phyloP scores from a whole-genome alignment of 2,797 vertebrate genomes.

The Chrysocyon brachyurus region DNA sequence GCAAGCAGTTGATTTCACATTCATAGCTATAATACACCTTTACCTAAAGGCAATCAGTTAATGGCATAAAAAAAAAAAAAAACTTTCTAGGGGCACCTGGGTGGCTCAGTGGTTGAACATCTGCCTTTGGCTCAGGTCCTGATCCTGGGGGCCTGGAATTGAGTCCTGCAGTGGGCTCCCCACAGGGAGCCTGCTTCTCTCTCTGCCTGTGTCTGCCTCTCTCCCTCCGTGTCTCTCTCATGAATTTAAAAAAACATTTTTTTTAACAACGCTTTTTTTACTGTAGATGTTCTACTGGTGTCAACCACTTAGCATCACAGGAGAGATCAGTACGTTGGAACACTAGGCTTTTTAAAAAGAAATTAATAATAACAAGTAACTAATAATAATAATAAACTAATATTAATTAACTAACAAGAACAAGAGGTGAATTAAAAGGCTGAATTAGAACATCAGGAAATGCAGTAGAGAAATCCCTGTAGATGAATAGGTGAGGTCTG shows the following conservation, averaged over 20 bases:
- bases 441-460: neutral
- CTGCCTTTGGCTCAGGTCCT: too few species aligned
- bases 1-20: neutral
- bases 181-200: too few species aligned
- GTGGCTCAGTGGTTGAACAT: too few species aligned
- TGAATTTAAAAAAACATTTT: too few species aligned
- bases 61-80: neutral
- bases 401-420: neutral
- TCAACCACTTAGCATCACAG: neutral
- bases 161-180: too few species aligned
- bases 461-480: neutral
- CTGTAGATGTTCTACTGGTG: neutral
- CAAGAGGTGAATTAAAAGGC: neutral
- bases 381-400: neutral
- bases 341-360: neutral
- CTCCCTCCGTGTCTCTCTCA: too few species aligned
- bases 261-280: too few species aligned
- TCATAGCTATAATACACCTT: neutral
- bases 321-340: neutral
- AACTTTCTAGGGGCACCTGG: neutral
- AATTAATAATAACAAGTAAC: neutral
- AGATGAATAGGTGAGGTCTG: neutral
- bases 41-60: neutral
- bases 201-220: too few species aligned
- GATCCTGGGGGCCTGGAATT: too few species aligned